Evolutionary conservation across 1,140 invertebrate species (phyloP).

Genomic region (Ylistrum balloti): DNA sequence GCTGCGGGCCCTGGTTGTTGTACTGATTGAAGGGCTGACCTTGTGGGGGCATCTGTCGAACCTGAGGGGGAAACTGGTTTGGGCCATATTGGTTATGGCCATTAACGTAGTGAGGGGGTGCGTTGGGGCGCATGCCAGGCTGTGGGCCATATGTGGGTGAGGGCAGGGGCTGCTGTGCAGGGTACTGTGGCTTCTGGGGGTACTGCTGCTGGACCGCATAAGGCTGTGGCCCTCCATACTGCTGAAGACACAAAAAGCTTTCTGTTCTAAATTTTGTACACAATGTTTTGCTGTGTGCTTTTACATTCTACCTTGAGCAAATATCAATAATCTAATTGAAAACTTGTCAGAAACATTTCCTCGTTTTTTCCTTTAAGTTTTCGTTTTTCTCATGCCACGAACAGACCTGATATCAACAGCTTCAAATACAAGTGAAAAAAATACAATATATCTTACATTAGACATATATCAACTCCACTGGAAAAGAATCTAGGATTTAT

Average conservation of each 20-base stretch:
- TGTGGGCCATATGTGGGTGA: conserved; percentile 78
- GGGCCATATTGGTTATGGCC: conserved; percentile 75
- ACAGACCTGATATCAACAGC: too few relatives aligned
- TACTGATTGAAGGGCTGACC: conserved; percentile 60
- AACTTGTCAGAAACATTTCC: too few relatives aligned
- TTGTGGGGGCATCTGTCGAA: conserved; percentile 53
- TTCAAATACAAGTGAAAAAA: too few relatives aligned
- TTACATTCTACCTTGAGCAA: too few relatives aligned
- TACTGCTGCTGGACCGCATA: conserved; percentile 70
- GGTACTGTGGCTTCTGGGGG: conserved; percentile 75
- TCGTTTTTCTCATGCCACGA: too few relatives aligned
- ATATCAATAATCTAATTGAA: too few relatives aligned
- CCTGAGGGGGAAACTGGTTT: conserved; percentile 67
- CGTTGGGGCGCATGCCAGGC: conserved; percentile 74
- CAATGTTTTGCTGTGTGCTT: too few relatives aligned
- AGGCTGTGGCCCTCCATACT: conserved; percentile 68
- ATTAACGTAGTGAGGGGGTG: conserved; percentile 72
- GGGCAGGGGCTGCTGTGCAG: conserved; percentile 79
- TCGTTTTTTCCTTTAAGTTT: too few relatives aligned
- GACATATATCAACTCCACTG: too few relatives aligned
- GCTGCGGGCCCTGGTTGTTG: conserved; percentile 57
- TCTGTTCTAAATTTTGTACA: too few relatives aligned
- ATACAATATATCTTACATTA: too few relatives aligned
- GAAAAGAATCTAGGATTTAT: too few relatives aligned
- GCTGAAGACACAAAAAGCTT: conserved; percentile 44